Base-by-base conservation (phyloP, 2,888 invertebrate genomes). In the Sceliomorpha sp. region DNA sequence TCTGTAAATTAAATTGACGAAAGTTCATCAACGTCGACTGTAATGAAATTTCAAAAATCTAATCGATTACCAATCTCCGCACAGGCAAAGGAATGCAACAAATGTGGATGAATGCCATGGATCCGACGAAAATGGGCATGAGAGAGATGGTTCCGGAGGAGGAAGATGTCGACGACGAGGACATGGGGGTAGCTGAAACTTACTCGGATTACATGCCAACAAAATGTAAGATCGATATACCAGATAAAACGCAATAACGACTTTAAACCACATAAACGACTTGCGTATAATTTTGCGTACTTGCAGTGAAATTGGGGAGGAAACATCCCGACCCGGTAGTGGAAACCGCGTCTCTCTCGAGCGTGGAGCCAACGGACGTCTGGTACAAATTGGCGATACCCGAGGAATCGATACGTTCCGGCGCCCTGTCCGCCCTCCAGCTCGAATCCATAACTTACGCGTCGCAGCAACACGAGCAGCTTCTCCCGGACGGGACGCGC, bases 281-380 rank as follows among this genome's bases (percentile, higher is more conserved):
- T n/a, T n/a, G n/a, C n/a, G n/a, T n/a, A n/a, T n/a, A n/a, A n/a
- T n/a, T n/a, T 20, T 20, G 20, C 20, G 20, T 20, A 5, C 20
- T 20, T 20, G 20, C 89, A 96, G 95, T 98, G 78, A 96, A 96
- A 89, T 89, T 98, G 47, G 99, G 99, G 7, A 93, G 93, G 78
- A 96, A 97, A 84, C 99, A 99, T 91, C 99, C 99, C 0, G 99
- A 99, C 90, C 95, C 97, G 0, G 99, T 99, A 3, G 99, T 99
- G 5, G 99, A 99, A 89, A 99, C 99, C 0, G 98, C 98, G 5
- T 98, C 99, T 0, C 90, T 99, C 36, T 97, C 98, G 0, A 98
- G 97, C 29, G 98, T 99, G 47, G 96, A 96, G 82, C 97, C 98
- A 0, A 95, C 96, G 0, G 97, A 98, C 88, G 95, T 98, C 51